A percentile compares a stretch with the other conserved stretches of the same genome.
These are phyloP conservation scores for Cladorhizidae sp. DNA, from an alignment of 37 sponge, comb jelly and placozoan genomes.

Conservation along the genomic window DNA sequence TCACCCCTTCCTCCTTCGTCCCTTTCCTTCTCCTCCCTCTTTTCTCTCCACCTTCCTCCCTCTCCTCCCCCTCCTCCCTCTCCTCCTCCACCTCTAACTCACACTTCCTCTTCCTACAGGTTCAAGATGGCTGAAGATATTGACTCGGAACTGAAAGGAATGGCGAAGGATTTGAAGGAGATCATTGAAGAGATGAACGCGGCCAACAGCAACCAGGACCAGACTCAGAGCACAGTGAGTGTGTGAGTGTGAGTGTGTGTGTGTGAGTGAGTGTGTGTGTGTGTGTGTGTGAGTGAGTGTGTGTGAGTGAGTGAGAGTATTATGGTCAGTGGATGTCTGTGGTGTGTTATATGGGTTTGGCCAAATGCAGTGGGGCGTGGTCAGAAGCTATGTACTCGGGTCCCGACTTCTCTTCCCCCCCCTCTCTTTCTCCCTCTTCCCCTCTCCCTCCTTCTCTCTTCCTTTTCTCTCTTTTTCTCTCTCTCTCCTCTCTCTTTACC, in stretches of 20 bases:
- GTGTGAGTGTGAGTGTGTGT: too few species aligned
- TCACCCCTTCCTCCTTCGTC: neutral
- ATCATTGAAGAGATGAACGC: constrained; percentile 92
- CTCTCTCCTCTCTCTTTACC: neutral
- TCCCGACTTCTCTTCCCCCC: neutral
- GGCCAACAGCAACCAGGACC: constrained; percentile 53
- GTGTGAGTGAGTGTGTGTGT: too few species aligned
- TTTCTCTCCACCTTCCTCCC: too few species aligned
- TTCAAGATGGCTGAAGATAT: constrained; percentile 76
- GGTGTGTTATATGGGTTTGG: too few species aligned
- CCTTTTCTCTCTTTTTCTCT: neutral
- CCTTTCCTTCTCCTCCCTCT: neutral
- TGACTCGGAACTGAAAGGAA: constrained; percentile 71
- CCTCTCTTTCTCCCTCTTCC: neutral
- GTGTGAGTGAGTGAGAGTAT: too few species aligned
- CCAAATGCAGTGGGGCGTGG: too few species aligned
- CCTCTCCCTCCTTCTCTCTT: neutral
- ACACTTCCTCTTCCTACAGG: constrained; percentile 26
- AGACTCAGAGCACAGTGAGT: constrained; percentile 67
- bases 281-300: too few species aligned
- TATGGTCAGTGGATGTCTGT: constrained; percentile 40
- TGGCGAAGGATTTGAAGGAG: constrained; percentile 74
- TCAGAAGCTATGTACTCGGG: neutral
- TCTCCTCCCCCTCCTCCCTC: constrained; percentile 1
- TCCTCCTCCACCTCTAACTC: neutral